phyloP scores from a whole-genome alignment of 2,113 vertebrate genomes.

The Vanacampus margaritifer region DNA sequence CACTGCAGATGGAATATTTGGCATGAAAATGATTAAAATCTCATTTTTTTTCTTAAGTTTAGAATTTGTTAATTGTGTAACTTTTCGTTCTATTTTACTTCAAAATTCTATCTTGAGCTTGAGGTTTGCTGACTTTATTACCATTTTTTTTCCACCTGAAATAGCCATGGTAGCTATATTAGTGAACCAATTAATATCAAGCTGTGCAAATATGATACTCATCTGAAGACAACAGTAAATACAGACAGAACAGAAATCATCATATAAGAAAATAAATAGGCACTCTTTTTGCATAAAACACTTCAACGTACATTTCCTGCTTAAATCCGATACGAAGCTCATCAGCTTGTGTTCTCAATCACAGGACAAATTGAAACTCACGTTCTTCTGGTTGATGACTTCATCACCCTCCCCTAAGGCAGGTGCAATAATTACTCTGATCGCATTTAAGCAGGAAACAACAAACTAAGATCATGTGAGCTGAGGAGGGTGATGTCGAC shows the following conservation, averaged over 20 bases:
- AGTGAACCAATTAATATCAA: slow-evolving; percentile 12
- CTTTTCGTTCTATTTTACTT: background rate
- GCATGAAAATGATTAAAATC: slow-evolving; percentile 14
- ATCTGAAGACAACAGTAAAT: slow-evolving; percentile 27
- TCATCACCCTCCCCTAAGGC: background rate
- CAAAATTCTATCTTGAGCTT: background rate
- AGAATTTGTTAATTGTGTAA: background rate
- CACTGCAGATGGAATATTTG: slow-evolving; percentile 6
- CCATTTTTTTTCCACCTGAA: background rate
- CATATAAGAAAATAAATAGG: slow-evolving; percentile 38
- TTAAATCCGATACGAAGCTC: slow-evolving; percentile 8
- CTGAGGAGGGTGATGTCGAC: slow-evolving; percentile 2
- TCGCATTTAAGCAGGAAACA: slow-evolving; percentile 30
- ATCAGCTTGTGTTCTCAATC: background rate
- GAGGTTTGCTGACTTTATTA: background rate
- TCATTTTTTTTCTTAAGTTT: background rate
- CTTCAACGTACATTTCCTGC: slow-evolving; percentile 21
- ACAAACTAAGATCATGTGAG: slow-evolving; percentile 6
- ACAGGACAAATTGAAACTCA: background rate
- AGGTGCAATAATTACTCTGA: background rate
- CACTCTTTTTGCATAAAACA: slow-evolving; percentile 48
- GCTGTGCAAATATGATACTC: slow-evolving; percentile 4
- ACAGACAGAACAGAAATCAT: slow-evolving; percentile 18
- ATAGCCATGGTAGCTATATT: slow-evolving; percentile 22
- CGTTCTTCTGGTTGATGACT: too few species aligned